Conservation (phyloP, 2,797 vertebrate genomes). For the Poeciliopsis paucimaculata region DNA sequence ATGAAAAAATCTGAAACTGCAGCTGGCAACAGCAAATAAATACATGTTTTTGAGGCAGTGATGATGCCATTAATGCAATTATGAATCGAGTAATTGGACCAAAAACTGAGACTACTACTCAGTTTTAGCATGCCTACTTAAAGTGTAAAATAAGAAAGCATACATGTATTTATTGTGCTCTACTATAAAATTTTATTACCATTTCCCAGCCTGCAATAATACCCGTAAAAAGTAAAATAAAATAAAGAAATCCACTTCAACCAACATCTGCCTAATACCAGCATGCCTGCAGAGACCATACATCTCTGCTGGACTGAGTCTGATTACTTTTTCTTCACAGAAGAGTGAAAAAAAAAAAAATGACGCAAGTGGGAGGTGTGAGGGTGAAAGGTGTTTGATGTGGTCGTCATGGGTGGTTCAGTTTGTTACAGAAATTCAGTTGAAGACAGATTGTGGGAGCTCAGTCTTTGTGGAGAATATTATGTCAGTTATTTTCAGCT, state of each 20-base stretch:
- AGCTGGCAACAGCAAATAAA: background rate
- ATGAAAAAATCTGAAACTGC: background rate
- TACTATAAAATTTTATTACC: background rate
- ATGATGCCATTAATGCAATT: background rate
- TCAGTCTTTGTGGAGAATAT: conserved; percentile 19
- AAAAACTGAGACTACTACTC: background rate
- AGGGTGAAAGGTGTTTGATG: conserved; percentile 33
- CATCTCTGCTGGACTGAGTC: background rate
- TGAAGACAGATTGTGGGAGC: conserved; percentile 33
- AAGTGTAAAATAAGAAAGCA: background rate
- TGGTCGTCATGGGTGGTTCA: conserved; percentile 13
- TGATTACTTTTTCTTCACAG: conserved; percentile 11
- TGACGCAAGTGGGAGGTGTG: conserved; percentile 31
- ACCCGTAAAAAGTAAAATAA: background rate
- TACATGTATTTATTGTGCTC: background rate
- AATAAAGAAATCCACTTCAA: background rate
- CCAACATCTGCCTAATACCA: background rate
- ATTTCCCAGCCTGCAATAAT: background rate
- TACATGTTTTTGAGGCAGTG: background rate
- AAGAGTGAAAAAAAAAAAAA: background rate
- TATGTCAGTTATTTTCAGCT: background rate
- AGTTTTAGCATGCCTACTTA: background rate
- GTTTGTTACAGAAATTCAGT: conserved; percentile 21
- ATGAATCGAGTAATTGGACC: background rate
- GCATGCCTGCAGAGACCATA: background rate